Evolutionary conservation across 2,888 invertebrate species (phyloP), one percentile per base, ranked within the genome.

Genomic region (Heliconius erato): DNA sequence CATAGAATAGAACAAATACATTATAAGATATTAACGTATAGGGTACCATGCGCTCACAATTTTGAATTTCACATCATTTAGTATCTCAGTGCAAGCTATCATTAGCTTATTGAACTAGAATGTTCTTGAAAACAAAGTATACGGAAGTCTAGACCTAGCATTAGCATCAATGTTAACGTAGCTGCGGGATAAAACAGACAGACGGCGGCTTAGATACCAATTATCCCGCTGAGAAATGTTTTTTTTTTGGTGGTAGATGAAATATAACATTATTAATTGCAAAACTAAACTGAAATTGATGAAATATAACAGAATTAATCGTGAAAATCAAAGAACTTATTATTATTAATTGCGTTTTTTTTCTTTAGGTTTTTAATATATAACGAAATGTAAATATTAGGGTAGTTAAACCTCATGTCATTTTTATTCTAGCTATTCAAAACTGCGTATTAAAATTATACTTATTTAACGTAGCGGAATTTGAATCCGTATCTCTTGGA

Each of bases 141-240:
- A 54, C 35, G 74, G 32, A 63, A 76, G 59, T 26, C 63, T 63
- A 54, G 76, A 63, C 63, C 63, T 35, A 76, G 59, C n/a, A 78
- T 78, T 78, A 78, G 28, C 44, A 78, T 49, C 67, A 19, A 11
- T 49, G 78, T 78, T 68, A 67, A 67, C 40, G 23, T 78, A 44
- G 67, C 67, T 68, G 1, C 44, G 23, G 67, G 78, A 44, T 78
- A 49, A 19, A 59, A 76, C 28, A 76, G 67, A 78, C 78, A 44
- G 77, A 67, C 63, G 40, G n/a, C 19, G 65, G 44, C 65, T 77
- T 40, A 4, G 35, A 77, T 65, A 77, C 35, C 26, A 77, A 77
- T 77, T 77, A 65, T 65, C 16, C 28, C 67, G 28, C 28, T 28
- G 67, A 28, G 16, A 67, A 16, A 4, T 26, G 7, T 16, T 28